A percentile compares a stretch with the other conserved stretches of the same genome.
phyloP scores from a whole-genome alignment of 1,140 invertebrate species.

The Drosophila repleta region DNA sequence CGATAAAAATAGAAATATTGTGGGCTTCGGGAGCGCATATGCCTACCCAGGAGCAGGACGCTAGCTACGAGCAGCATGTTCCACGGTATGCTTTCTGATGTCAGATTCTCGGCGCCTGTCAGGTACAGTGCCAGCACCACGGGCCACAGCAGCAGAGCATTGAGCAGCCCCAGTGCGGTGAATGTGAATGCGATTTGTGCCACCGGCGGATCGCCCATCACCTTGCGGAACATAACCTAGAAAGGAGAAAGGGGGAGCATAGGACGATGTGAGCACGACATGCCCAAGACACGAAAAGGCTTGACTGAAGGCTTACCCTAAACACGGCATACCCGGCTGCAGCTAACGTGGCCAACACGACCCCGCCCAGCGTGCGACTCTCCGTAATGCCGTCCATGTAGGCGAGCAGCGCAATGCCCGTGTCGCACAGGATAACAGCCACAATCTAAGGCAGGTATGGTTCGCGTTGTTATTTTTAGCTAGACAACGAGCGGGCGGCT shows the following conservation, averaged over 20 bases:
- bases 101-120: slow-evolving; percentile 91
- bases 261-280: slow-evolving; percentile 58
- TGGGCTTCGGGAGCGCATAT: too few relatives aligned
- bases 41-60: slow-evolving; percentile 89
- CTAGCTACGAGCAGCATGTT: slow-evolving; percentile 90
- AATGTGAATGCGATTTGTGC: slow-evolving; percentile 95
- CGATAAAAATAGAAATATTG: slow-evolving; percentile 44
- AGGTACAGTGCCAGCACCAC: slow-evolving; percentile 93
- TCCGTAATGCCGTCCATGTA: slow-evolving; percentile 98
- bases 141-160: slow-evolving; percentile 93
- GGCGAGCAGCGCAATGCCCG: slow-evolving; percentile 95
- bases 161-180: slow-evolving; percentile 92
- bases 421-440: slow-evolving; percentile 96
- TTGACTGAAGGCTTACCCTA: slow-evolving; percentile 87
- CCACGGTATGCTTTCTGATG: slow-evolving; percentile 92
- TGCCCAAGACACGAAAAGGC: slow-evolving; percentile 33
- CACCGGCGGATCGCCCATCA: slow-evolving; percentile 94
- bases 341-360: slow-evolving; percentile 94
- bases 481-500: neutral
- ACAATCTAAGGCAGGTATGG: slow-evolving; percentile 89
- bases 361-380: slow-evolving; percentile 94
- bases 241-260: slow-evolving; percentile 44
- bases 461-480: neutral
- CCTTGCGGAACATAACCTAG: slow-evolving; percentile 94
- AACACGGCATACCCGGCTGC: slow-evolving; percentile 96